phyloP scores from a whole-genome alignment of 2,113 vertebrate genomes.

The Mustela lutreola region DNA sequence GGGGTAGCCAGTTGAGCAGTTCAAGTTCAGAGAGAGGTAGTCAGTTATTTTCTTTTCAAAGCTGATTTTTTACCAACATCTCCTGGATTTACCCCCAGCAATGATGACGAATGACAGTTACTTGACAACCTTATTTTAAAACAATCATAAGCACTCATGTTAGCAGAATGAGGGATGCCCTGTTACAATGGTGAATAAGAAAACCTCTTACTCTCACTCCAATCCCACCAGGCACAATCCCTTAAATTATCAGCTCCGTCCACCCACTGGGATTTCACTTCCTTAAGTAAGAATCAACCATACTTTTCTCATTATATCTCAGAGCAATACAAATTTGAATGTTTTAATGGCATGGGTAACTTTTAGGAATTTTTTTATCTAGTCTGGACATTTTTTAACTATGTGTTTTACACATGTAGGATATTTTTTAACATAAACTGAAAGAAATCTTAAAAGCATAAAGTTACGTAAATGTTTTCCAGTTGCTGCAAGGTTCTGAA shows the following conservation, averaged over 20 bases:
- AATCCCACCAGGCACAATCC: not conserved
- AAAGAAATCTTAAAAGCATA: conserved; percentile 42
- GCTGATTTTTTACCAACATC: not conserved
- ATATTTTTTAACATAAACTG: not conserved
- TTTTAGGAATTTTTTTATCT: conserved; percentile 24
- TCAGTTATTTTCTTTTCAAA: not conserved
- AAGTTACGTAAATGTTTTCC: not conserved
- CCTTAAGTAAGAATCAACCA: not conserved
- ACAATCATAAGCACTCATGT: not conserved
- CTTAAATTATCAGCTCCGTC: not conserved
- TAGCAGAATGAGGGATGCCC: not conserved
- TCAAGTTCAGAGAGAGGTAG: not conserved
- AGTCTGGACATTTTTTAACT: conserved; percentile 6
- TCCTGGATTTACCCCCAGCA: not conserved
- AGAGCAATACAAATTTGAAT: not conserved
- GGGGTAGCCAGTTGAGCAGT: not conserved
- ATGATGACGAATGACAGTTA: not conserved
- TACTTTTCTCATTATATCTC: not conserved
- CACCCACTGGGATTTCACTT: not conserved
- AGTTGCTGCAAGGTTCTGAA: conserved; percentile 8
- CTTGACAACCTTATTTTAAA: not conserved
- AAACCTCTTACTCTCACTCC: not conserved
- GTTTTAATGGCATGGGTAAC: not conserved
- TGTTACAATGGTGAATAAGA: not conserved
- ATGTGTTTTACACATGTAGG: not conserved